Conservation (phyloP, 2,797 vertebrate species). For the Clarias pachynema region DNA sequence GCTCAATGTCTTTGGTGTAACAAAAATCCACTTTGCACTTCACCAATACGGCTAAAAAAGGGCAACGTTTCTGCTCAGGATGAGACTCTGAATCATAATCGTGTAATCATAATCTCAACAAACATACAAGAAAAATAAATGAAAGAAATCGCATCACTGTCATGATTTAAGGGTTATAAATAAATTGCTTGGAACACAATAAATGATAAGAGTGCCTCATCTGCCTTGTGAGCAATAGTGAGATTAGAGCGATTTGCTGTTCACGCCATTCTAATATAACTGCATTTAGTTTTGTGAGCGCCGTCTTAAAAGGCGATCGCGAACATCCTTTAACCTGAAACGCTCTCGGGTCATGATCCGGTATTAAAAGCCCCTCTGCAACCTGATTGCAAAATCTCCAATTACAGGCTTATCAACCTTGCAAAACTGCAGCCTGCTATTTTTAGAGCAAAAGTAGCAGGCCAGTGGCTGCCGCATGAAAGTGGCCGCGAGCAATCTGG, state of each 20-base stretch:
- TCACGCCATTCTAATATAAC: slow-evolving; percentile 52
- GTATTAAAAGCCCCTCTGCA: slow-evolving; percentile 54
- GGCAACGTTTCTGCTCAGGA: not conserved
- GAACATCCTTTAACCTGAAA: slow-evolving; percentile 54
- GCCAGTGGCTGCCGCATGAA: slow-evolving; percentile 48
- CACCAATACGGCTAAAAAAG: slow-evolving; percentile 4
- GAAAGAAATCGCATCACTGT: slow-evolving; percentile 19
- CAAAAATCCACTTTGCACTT: not conserved
- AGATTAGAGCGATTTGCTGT: slow-evolving; percentile 55
- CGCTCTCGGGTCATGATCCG: slow-evolving; percentile 46
- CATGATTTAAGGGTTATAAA: slow-evolving; percentile 37
- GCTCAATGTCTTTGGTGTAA: not conserved
- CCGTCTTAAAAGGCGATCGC: slow-evolving; percentile 33
- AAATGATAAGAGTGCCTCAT: slow-evolving; percentile 40
- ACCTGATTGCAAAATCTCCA: slow-evolving; percentile 54
- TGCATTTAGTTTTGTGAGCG: slow-evolving; percentile 47
- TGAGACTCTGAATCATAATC: slow-evolving; percentile 35
- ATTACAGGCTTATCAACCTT: slow-evolving; percentile 60
- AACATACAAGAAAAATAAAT: not conserved
- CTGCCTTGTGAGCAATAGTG: slow-evolving; percentile 26
- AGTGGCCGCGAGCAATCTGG: slow-evolving; percentile 54
- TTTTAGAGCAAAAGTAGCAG: slow-evolving; percentile 54
- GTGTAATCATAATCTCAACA: slow-evolving; percentile 12
- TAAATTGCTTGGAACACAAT: slow-evolving; percentile 43
- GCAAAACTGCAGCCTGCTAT: slow-evolving; percentile 55